Conservation (phyloP, 37 sponge, comb jelly and placozoan species). For the Axinella damicornis region DNA sequence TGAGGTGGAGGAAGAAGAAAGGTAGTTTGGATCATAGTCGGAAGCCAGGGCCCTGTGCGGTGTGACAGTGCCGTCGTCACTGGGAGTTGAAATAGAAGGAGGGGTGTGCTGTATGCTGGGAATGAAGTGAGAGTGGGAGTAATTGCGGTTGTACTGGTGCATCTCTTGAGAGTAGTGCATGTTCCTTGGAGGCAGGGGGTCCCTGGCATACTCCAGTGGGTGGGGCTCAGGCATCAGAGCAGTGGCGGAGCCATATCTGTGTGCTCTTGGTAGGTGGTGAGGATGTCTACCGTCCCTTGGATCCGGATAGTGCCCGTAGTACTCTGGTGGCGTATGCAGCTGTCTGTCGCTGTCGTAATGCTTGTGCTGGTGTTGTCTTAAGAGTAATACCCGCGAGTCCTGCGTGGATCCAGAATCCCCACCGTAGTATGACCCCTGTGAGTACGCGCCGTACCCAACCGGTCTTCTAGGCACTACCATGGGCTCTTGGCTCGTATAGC, state of each 20-base stretch:
- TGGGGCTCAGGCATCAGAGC: background rate
- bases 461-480: no score
- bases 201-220: background rate
- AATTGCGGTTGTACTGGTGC: background rate
- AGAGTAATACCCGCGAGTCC: constrained; percentile 7
- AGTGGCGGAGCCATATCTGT: no score
- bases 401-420: constrained; percentile 31
- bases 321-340: background rate
- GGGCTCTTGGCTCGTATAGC: background rate
- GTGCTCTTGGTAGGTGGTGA: no score
- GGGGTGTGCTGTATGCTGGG: background rate
- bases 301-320: background rate
- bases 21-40: constrained; percentile 32
- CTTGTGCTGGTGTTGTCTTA: constrained; percentile 28
- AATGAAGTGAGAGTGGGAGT: background rate
- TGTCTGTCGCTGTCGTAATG: background rate
- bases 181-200: no score
- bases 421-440: constrained; percentile 45
- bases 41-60: constrained; percentile 17
- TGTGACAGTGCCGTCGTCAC: constrained; percentile 39
- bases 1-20: constrained; percentile 57
- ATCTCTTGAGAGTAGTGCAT: constrained; percentile 20
- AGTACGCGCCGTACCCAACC: background rate
- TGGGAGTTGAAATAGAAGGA: constrained; percentile 22
- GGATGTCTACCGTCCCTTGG: no score